Percentiles rank a stretch among this genome's conserved stretches.
Evolutionary conservation across 2,113 vertebrate genomes (phyloP).

Genomic region (Protomyctophum bolini): DNA sequence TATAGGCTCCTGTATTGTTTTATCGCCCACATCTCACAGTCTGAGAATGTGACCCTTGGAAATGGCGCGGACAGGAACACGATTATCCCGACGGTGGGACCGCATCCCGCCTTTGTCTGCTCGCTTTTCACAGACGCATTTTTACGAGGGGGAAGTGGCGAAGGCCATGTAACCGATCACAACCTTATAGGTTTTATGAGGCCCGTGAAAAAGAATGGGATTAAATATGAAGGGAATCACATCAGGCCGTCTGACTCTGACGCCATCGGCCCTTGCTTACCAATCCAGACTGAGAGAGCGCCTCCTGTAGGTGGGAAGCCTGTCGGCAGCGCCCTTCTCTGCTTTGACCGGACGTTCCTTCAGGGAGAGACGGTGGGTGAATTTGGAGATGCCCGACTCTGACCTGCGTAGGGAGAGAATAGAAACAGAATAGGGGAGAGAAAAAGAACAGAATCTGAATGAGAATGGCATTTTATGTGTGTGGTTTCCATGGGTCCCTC

Average conservation of each 20-base stretch:
- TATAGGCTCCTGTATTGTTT: slow-evolving; percentile 1
- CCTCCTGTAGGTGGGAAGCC: slow-evolving; percentile 82
- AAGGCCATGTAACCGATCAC: not conserved
- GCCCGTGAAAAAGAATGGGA: not conserved
- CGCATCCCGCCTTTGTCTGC: not conserved
- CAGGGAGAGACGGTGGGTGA: slow-evolving; percentile 87
- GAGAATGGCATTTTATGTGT: not conserved
- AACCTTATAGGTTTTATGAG: not conserved
- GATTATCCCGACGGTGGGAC: not conserved
- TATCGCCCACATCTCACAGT: not conserved
- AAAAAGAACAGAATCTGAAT: not conserved
- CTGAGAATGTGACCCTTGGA: slow-evolving; percentile 1
- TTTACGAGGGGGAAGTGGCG: not conserved
- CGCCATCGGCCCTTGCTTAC: slow-evolving; percentile 68
- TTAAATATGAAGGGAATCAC: not conserved
- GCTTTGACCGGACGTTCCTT: slow-evolving; percentile 86
- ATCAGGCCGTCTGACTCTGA: not conserved
- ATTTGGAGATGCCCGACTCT: slow-evolving; percentile 85
- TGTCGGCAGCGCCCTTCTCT: slow-evolving; percentile 76
- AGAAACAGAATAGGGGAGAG: slow-evolving; percentile 1
- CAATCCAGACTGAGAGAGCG: slow-evolving; percentile 90
- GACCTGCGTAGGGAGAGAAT: slow-evolving; percentile 67
- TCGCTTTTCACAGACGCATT: not conserved
- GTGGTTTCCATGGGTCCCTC: too few relatives aligned
- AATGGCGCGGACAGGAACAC: not conserved